Evolutionary conservation across 2,113 vertebrate species (phyloP).

Genomic region (Plectropomus leopardus): DNA sequence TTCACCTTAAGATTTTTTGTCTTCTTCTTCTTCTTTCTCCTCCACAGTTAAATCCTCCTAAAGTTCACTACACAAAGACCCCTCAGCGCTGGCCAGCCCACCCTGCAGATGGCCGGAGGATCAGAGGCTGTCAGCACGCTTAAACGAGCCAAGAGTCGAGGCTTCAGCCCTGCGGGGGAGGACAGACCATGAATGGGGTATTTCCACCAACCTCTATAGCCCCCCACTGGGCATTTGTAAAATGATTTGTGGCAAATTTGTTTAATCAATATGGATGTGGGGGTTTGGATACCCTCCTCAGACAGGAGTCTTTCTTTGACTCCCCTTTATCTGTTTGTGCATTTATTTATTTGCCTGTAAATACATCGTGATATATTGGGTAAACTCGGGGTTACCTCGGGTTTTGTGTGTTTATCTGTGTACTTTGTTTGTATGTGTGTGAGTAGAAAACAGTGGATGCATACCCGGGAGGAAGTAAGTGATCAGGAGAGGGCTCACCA

Average conservation of each 20-base stretch:
- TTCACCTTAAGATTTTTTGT: conserved; percentile 25
- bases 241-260: conserved; percentile 99
- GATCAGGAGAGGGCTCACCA: neutral
- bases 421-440: neutral
- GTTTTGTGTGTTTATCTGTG: no score
- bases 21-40: neutral
- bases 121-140: conserved; percentile 93
- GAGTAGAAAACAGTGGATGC: neutral
- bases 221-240: conserved; percentile 96
- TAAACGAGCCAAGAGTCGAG: conserved; percentile 83
- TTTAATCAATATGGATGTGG: conserved; percentile 93
- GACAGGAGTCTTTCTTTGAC: conserved; percentile 28
- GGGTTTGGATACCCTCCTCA: conserved; percentile 87
- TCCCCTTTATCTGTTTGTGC: neutral
- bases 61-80: conserved; percentile 75
- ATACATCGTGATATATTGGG: conserved; percentile 30
- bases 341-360: conserved; percentile 32
- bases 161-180: conserved; percentile 78
- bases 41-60: conserved; percentile 68
- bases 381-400: neutral
- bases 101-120: conserved; percentile 92
- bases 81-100: conserved; percentile 84
- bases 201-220: conserved; percentile 89
- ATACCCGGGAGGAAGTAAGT: conserved; percentile 30
- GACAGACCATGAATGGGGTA: conserved; percentile 89